Conservation (phyloP, 30 jellyfish, hydroid and myxozoan species). For the Sanderia malayensis region DNA sequence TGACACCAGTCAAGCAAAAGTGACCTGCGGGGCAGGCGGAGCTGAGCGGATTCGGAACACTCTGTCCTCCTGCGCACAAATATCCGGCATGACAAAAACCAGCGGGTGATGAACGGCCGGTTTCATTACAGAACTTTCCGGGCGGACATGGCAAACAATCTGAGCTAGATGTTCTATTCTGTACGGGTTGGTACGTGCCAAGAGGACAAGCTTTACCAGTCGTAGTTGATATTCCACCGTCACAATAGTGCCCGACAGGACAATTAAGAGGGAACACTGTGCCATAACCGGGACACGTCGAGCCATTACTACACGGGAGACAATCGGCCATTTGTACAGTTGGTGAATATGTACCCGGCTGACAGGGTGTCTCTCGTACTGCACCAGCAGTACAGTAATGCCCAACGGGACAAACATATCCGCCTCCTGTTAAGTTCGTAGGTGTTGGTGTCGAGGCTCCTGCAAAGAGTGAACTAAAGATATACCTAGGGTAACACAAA, state of each 20-base stretch:
- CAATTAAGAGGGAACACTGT: conserved; percentile 73
- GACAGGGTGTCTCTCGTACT: conserved; percentile 50
- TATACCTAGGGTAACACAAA: no score
- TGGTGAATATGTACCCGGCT: conserved; percentile 84
- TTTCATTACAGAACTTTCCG: conserved; percentile 72
- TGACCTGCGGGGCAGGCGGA: conserved; percentile 83
- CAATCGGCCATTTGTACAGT: conserved; percentile 61
- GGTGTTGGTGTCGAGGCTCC: conserved; percentile 94
- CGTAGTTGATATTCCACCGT: conserved; percentile 55
- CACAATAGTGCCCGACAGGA: conserved; percentile 89
- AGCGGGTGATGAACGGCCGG: conserved; percentile 73
- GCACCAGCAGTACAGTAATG: conserved; percentile 90
- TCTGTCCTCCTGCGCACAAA: conserved; percentile 70
- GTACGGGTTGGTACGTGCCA: conserved; percentile 82
- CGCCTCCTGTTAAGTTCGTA: conserved; percentile 70
- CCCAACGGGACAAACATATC: conserved; percentile 88
- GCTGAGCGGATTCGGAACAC: conserved; percentile 72
- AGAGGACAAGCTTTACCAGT: conserved; percentile 69
- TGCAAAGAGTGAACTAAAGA: no score
- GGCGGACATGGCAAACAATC: conserved; percentile 87
- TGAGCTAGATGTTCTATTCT: conserved; percentile 31
- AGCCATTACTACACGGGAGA: conserved; percentile 75
- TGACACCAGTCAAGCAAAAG: conserved; percentile 72
- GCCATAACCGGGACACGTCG: conserved; percentile 71
- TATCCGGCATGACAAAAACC: conserved; percentile 85